Conservation (phyloP, 2,113 vertebrate species). For the Vimba vimba region DNA sequence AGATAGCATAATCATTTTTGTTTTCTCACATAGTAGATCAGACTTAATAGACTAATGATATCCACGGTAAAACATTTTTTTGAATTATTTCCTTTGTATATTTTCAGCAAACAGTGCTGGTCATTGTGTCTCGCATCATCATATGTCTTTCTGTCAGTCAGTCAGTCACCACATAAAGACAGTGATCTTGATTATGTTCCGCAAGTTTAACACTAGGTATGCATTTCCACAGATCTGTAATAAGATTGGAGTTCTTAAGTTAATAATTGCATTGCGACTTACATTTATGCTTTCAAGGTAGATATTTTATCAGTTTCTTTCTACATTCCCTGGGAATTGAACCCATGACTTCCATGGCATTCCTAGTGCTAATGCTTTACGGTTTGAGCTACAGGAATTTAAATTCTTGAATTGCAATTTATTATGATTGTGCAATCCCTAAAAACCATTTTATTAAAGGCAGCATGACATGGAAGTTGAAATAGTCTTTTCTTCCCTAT, state of each 20-base stretch:
- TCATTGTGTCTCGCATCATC: background rate
- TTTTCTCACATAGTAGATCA: background rate
- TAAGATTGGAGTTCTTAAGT: background rate
- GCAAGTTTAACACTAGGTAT: background rate
- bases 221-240: background rate
- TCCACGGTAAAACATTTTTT: background rate
- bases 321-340: background rate
- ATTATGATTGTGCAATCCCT: too few relatives aligned
- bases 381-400: background rate
- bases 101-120: background rate
- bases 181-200: background rate
- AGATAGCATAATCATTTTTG: background rate
- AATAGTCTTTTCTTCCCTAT: too few relatives aligned
- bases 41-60: background rate
- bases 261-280: background rate
- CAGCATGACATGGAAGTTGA: too few relatives aligned
- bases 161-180: background rate
- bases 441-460: background rate
- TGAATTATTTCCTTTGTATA: background rate
- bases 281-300: background rate
- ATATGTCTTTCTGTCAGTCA: background rate
- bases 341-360: background rate
- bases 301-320: background rate
- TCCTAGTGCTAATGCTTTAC: background rate
- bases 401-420: too few relatives aligned